Evolutionary conservation across 2,888 invertebrate species (phyloP), one percentile per base, ranked within the genome.

Genomic region (Buathra laborator): DNA sequence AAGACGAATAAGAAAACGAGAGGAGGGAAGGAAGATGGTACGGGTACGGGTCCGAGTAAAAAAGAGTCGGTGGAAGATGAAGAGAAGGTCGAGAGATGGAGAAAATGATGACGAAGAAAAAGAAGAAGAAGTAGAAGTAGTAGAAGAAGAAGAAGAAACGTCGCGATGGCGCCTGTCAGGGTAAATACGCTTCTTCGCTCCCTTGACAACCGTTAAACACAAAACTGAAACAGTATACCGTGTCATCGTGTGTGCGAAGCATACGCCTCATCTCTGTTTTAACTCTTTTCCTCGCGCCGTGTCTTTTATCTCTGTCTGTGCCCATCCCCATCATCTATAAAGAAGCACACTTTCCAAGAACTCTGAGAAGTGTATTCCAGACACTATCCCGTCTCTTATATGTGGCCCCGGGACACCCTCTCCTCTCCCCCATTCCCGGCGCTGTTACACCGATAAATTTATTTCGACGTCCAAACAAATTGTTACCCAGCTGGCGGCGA

Each of bases 141-240:
- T 32, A 46, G 51, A 48, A 78, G 85, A 79, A 19, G 84, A 77
- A 84, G 59, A 76, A 86, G 77, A 81, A 83, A 71, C 87, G 74
- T 82, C 81, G 81, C 86, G 77, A 89, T 86, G 89, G 87, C 89
- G 87, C 90, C 88, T 87, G 88, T 89, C 89, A 88, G 84, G 84
- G 86, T 90, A 88, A 91, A 90, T 90, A 86, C 88, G 86, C 80
- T 88, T 89, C 88, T 77, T 72, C 62, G 53, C 66, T 88, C 62
- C 62, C 67, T n/a, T 76, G 80, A 82, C 77, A 81, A 77, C 62
- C 84, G 85, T 84, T 87, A 89, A 86, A 90, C 87, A 89, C 90
- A 89, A 90, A 89, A 89, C 86, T 83, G 88, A 88, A 89, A 89
- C 89, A 77, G 19, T 81, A 77, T 76, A 67, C 66, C 76, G 76